These are phyloP conservation scores for human (Homo sapiens) DNA, from an alignment of 2,113 vertebrate genomes.

Conservation along the genomic window DNA sequence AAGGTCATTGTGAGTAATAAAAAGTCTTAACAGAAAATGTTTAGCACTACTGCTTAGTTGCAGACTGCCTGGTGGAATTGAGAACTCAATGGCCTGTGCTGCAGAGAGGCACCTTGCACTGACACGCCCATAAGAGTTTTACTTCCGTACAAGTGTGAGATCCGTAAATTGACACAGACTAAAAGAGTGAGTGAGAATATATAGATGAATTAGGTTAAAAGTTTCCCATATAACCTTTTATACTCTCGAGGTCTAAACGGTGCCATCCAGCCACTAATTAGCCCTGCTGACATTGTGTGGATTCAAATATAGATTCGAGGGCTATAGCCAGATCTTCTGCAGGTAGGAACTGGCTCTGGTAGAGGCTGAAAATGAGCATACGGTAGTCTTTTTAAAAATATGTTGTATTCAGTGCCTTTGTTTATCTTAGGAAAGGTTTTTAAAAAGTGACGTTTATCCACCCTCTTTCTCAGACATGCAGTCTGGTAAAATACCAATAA, in stretches of 20 bases:
- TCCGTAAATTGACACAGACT: not conserved
- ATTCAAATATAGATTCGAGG: not conserved
- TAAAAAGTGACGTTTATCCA: not conserved
- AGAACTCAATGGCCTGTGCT: not conserved
- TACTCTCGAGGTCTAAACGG: not conserved
- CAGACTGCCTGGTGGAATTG: not conserved
- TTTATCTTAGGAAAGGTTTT: not conserved
- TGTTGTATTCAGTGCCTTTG: not conserved
- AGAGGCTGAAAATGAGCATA: not conserved
- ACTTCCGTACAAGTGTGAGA: not conserved
- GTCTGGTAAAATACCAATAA: not conserved
- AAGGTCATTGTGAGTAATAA: not conserved
- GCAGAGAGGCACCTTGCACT: not conserved
- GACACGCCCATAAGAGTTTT: not conserved
- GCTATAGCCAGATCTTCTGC: not conserved
- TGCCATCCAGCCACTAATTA: not conserved
- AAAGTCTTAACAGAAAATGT: not conserved
- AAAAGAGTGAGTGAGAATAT: not conserved
- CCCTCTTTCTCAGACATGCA: not conserved
- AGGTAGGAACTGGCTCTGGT: not conserved
- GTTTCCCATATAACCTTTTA: not conserved
- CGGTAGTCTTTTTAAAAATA: not conserved
- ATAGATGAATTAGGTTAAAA: not conserved
- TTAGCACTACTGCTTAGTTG: not conserved
- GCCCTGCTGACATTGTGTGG: not conserved